phyloP scores from a whole-genome alignment of 2,797 vertebrate species.

The Adrianichthys oophorus region DNA sequence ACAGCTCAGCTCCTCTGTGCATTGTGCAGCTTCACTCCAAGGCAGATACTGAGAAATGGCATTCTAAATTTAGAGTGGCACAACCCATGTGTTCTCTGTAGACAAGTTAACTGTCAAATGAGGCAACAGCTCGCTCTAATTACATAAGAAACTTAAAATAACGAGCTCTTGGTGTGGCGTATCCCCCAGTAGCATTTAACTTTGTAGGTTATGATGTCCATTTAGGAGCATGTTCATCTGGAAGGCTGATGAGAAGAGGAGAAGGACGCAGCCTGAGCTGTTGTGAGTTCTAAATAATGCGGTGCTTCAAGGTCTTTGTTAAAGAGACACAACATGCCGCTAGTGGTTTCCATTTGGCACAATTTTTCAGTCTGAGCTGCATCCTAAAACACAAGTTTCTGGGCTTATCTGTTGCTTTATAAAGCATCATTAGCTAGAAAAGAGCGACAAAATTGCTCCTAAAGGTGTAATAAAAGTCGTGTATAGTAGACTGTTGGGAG shows the following conservation, averaged over 20 bases:
- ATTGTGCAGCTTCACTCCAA: conserved; percentile 52
- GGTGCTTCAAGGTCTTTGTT: conserved; percentile 1
- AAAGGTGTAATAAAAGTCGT: too few relatives aligned
- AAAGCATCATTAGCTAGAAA: too few relatives aligned
- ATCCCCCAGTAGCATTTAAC: conserved; percentile 8
- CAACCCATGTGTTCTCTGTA: conserved; percentile 31
- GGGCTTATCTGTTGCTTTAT: too few relatives aligned
- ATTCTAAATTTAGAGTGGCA: conserved; percentile 54
- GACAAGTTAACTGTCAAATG: conserved; percentile 11
- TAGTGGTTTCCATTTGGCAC: conserved; percentile 30
- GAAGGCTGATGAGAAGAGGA: conserved; percentile 18
- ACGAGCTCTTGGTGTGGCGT: conserved; percentile 10
- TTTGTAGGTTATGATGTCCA: conserved; percentile 5
- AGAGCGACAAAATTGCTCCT: too few relatives aligned
- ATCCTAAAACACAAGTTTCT: conserved; percentile 46
- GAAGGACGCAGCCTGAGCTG: neutral
- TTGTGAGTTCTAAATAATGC: conserved; percentile 11
- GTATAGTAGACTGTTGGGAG: too few relatives aligned
- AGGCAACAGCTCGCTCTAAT: conserved; percentile 17
- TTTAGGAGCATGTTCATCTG: conserved; percentile 1
- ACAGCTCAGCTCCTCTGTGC: conserved; percentile 58
- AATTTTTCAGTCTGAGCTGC: conserved; percentile 27
- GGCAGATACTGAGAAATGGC: conserved; percentile 13
- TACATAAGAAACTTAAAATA: conserved; percentile 8
- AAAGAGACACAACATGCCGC: neutral